phyloP scores from a whole-genome alignment of 2,113 vertebrate species.

The Cromileptes altivelis region DNA sequence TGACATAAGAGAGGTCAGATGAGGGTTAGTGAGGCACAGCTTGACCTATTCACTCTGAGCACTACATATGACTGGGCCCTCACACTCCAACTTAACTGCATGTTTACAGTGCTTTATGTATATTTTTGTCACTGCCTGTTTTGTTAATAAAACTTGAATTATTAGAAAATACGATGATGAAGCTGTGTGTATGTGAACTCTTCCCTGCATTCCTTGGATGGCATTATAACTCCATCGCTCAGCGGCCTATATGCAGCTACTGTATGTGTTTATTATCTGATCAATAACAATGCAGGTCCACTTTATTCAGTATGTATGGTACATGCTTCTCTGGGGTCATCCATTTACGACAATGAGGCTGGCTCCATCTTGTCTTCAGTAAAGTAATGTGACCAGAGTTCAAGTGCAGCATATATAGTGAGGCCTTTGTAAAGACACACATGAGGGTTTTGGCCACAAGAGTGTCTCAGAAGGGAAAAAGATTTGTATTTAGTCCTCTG shows the following conservation, averaged over 20 bases:
- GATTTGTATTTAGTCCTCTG: slow-evolving; percentile 33
- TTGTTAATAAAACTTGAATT: background rate
- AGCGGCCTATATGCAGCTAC: background rate
- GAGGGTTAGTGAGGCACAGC: background rate
- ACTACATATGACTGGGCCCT: background rate
- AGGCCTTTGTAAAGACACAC: slow-evolving; percentile 5
- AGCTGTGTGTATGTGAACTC: background rate
- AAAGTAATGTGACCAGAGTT: slow-evolving; percentile 19
- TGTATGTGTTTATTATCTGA: slow-evolving; percentile 3
- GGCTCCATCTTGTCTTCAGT: slow-evolving; percentile 23
- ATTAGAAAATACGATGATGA: background rate
- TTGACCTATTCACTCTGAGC: background rate
- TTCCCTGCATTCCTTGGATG: rapidly evolving
- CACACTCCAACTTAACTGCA: background rate
- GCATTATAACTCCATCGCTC: background rate
- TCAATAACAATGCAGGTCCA: background rate
- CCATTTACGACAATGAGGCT: background rate
- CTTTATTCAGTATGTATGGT: slow-evolving; percentile 1
- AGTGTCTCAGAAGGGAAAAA: background rate
- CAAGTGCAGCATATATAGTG: background rate
- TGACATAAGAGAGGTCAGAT: background rate
- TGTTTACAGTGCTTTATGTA: background rate
- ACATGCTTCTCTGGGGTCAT: slow-evolving; percentile 9
- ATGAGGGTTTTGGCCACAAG: slow-evolving; percentile 4
- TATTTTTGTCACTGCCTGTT: background rate